These are phyloP conservation scores for Opisthocomus hoazin DNA, from an alignment of 2,113 vertebrate species.

Conservation along the genomic window DNA sequence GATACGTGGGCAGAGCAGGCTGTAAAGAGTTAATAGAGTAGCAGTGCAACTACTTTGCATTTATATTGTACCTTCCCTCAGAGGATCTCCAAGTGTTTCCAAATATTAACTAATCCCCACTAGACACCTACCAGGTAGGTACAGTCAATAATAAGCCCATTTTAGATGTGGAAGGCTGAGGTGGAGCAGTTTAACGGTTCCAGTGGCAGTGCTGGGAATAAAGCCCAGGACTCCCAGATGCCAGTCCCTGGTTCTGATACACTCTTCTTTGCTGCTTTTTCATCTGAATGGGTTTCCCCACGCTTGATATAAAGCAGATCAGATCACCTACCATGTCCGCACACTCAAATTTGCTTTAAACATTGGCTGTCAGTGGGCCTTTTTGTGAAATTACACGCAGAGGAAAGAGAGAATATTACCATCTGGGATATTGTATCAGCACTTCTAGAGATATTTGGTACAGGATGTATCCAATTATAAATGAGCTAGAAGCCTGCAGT, in stretches of 20 bases:
- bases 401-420: constrained; percentile 44
- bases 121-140: constrained; percentile 5
- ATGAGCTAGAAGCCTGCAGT: constrained; percentile 28
- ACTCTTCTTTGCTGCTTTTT: neutral
- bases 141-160: constrained; percentile 35
- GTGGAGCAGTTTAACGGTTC: neutral
- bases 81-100: constrained; percentile 36
- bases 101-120: constrained; percentile 49
- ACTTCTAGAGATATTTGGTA: constrained; percentile 41
- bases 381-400: constrained; percentile 35
- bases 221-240: constrained; percentile 14
- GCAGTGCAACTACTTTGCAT: constrained; percentile 34
- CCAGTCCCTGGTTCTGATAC: neutral
- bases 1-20: neutral
- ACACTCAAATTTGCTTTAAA: constrained; percentile 30
- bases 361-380: constrained; percentile 33
- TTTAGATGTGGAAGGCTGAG: constrained; percentile 29
- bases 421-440: constrained; percentile 57
- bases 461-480: constrained; percentile 63
- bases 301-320: neutral
- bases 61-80: constrained; percentile 53
- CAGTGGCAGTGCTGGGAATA: constrained; percentile 10
- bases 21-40: constrained; percentile 29
- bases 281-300: neutral
- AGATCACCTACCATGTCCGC: constrained; percentile 12